Evolutionary conservation across 2,888 invertebrate genomes (phyloP), one percentile per base, ranked within the genome.

Genomic region (Aphodius sticticus): DNA sequence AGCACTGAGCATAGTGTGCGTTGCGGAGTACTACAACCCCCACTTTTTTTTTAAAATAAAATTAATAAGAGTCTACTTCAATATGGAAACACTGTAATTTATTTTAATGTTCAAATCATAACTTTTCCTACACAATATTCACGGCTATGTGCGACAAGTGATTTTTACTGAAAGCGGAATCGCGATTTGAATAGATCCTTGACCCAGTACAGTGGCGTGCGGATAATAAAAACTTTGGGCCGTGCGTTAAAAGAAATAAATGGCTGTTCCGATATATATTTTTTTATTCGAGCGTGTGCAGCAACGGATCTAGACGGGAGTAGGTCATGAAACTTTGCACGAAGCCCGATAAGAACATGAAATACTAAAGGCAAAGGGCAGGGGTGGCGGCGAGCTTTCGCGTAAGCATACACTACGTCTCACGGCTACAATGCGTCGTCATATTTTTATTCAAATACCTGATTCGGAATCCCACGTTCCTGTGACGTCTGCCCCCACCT

Each of bases 201-300:
- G 53, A 53, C 53, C 53, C 53, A 53, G 53, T 53, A 53, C 53
- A 53, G 53, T 53, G 53, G 53, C 53, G 53, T 53, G 53, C 53
- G 53, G 53, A 53, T 53, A 53, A 53, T 53, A 53, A 53, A 53
- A 53, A 53, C 53, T 7, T 53, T 53, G 53, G 7, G 6, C 53
- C 9, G 53, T 7, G 53, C 1, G 53, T 5, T 53, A 53, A 53
- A 53, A 53, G 53, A 53, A 53, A 53, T 53, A 53, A 53, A 53
- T 53, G 53, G 53, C 53, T 53, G 12, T 53, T 53, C 53, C 53
- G 53, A 53, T 53, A 53, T 53, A 53, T 53, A 53, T 53, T 53
- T 53, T 53, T 53, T 53, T 53, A 12, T 53, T 53, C 53, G 53
- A 53, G 53, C 53, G 53, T 53, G 53, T 53, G 53, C 53, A 53